Conservation (phyloP, 2,797 vertebrate genomes). For the Zalophus californianus region DNA sequence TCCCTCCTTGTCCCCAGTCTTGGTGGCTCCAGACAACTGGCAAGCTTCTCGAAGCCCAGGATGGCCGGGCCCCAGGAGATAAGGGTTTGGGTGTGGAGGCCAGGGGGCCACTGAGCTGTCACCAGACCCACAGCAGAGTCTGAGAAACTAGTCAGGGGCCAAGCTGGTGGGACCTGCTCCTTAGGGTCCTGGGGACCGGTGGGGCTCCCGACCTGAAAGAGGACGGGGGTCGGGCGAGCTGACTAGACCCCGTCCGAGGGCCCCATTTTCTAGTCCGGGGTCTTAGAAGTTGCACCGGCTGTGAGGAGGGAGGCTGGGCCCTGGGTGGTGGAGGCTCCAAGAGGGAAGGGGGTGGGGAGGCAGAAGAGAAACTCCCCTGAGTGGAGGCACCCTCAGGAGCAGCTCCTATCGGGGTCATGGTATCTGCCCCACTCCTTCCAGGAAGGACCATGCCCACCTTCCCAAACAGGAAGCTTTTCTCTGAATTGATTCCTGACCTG, state of each 20-base stretch:
- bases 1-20: background rate
- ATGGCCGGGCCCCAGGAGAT: background rate
- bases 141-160: slow-evolving; percentile 13
- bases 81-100: background rate
- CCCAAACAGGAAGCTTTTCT: background rate
- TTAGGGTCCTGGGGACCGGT: background rate
- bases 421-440: background rate
- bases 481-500: background rate
- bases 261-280: background rate
- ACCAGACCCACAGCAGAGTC: background rate
- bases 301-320: background rate
- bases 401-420: background rate
- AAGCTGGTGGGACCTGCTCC: background rate
- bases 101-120: slow-evolving; percentile 38
- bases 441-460: background rate
- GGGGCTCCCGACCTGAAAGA: background rate
- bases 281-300: background rate
- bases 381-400: background rate
- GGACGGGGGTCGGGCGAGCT: background rate
- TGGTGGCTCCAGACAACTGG: background rate
- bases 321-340: background rate
- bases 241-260: background rate
- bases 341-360: fast-evolving
- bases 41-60: background rate
- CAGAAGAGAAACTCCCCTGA: background rate